Conservation (phyloP, 2,888 invertebrate species). For the Graphium colonna region DNA sequence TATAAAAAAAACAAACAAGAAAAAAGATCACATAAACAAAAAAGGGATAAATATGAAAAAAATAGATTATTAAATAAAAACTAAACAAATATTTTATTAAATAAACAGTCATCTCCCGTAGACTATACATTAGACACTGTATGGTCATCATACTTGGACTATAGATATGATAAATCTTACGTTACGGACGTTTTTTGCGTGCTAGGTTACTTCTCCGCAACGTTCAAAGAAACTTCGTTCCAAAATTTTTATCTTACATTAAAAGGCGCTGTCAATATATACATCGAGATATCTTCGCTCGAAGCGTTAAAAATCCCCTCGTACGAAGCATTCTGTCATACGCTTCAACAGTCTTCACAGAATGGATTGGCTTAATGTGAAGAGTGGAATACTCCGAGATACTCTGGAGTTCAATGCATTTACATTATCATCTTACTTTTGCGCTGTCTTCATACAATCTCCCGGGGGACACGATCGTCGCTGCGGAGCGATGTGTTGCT, state of each 20-base stretch:
- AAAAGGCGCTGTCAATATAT: conserved; percentile 21
- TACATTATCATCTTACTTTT: conserved; percentile 52
- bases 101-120: no score
- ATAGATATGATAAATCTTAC: no score
- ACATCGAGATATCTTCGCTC: conserved; percentile 19
- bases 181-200: no score
- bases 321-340: conserved; percentile 43
- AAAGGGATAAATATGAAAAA: no score
- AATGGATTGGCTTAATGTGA: conserved; percentile 41
- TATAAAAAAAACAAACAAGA: no score
- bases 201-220: no score
- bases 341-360: conserved; percentile 35
- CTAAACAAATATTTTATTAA: no score
- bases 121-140: no score
- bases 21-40: no score
- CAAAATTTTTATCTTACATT: not conserved
- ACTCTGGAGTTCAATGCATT: conserved; percentile 45
- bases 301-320: conserved; percentile 31
- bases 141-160: no score
- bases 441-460: conserved; percentile 41
- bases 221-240: not conserved
- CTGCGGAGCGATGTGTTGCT: conserved; percentile 35
- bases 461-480: conserved; percentile 39
- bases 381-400: conserved; percentile 42
- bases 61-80: no score